A percentile compares a stretch with the other conserved stretches of the same genome.
Conservation (phyloP, 2,888 invertebrate genomes). For the Machimus rusticus region DNA sequence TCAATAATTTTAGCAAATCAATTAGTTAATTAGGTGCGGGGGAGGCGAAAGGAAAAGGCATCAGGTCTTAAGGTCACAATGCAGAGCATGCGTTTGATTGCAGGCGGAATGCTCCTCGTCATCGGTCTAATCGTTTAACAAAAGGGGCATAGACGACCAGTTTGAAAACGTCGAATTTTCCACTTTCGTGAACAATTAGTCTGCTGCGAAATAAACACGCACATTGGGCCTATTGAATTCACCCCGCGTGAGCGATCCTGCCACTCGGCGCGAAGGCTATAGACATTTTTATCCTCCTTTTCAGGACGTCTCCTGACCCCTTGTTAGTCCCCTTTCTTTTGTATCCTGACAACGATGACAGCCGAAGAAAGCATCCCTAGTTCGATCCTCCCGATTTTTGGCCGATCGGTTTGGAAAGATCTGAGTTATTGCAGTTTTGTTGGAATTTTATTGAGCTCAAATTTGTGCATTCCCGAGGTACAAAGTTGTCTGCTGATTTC, state of each 20-base stretch:
- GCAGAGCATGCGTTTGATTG: neutral
- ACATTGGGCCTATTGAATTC: constrained; percentile 7
- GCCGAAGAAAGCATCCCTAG: neutral
- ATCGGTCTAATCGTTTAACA: constrained; percentile 19
- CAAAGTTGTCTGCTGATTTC: neutral
- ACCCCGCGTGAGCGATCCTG: neutral
- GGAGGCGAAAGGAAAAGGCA: neutral
- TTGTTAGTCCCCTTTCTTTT: neutral
- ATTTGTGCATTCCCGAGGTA: neutral
- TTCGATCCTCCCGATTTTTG: neutral
- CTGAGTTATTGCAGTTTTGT: neutral
- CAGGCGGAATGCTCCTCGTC: neutral
- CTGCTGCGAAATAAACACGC: constrained; percentile 12
- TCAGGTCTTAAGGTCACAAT: neutral
- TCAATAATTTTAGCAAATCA: neutral
- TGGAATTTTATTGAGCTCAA: neutral
- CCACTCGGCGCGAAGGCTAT: neutral
- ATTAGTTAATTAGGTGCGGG: neutral
- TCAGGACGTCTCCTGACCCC: neutral
- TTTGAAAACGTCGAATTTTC: constrained; percentile 30
- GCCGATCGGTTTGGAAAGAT: neutral
- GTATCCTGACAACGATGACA: neutral
- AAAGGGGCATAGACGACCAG: neutral
- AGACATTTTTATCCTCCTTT: neutral
- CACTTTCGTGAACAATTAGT: constrained; percentile 29